Conservation (phyloP, 2,797 vertebrate genomes). For the Alauda arvensis region DNA sequence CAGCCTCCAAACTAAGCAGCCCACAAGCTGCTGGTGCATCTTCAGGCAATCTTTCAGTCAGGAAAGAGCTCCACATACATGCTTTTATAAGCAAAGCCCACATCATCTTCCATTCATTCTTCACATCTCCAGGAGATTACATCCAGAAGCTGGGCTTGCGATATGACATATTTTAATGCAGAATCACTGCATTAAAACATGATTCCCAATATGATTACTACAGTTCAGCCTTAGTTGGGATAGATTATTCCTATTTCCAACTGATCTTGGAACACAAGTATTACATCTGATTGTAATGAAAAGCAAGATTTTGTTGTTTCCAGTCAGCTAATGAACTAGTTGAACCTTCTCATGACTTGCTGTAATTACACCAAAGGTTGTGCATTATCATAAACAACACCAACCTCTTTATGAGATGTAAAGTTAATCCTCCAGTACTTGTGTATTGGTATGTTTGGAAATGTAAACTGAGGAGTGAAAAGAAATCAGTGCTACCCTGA, state of each 20-base stretch:
- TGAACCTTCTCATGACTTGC: conserved; percentile 73
- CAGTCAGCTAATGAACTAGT: conserved; percentile 70
- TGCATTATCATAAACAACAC: conserved; percentile 63
- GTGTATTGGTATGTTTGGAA: conserved; percentile 9
- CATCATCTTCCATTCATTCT: not conserved
- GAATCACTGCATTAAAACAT: conserved; percentile 7
- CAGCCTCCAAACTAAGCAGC: not conserved
- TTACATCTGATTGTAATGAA: conserved; percentile 82
- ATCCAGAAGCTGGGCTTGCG: not conserved
- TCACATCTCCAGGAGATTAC: not conserved
- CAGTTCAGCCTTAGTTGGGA: conserved; percentile 51
- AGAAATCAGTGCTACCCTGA: not conserved
- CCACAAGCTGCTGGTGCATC: not conserved
- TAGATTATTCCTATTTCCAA: conserved; percentile 73
- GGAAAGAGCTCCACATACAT: not conserved
- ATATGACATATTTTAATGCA: not conserved
- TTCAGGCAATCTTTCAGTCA: not conserved
- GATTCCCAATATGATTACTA: conserved; percentile 53
- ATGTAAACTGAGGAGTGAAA: conserved; percentile 31
- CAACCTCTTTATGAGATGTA: conserved; percentile 55
- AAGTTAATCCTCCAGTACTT: conserved; percentile 48
- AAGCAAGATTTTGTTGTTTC: conserved; percentile 71
- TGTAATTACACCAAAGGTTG: conserved; percentile 65
- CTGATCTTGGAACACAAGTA: conserved; percentile 71
- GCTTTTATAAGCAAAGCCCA: not conserved